Evolutionary conservation across 1,140 invertebrate genomes (phyloP), one percentile per base, ranked within the genome.

Genomic region (Drosophila grimshawi): DNA sequence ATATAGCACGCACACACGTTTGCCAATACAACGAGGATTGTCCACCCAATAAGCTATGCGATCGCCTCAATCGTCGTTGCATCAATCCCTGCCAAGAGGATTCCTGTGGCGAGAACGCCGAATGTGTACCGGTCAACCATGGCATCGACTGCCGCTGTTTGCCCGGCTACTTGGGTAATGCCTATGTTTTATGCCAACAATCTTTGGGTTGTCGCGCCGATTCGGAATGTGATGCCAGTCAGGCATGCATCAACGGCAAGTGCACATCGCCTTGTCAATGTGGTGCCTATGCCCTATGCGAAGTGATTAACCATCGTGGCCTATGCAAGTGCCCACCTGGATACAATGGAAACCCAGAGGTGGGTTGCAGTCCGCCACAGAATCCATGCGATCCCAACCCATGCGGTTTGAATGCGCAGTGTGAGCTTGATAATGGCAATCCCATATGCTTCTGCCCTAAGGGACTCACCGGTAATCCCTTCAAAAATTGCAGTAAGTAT

Each of bases 21-120:
- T 98, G 97, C 83, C 96, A 97, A 88, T 97, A 97, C 90, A 97
- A 97, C 78, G 96, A 97, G 93, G 97, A 98, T 81, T 98, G 97
- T 92, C 96, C 96, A 64, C 95, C 96, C 1, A 94, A 96, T 71
- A 95, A 97, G 77, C 93, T 96, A 2, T 97, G 97, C 89, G 96
- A 97, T 93, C 94, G 96, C 59, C 93, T 97, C 8, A 97, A 97
- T 80, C 94, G 96, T 85, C 94, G 95, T 41, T 98, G 97, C 88
- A 95, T 96, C 49, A 97, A 96, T 93, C 97, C 97, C 30, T 98
- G 97, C 83, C 93, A 94, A 66, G 95, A 96, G 77, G 95, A 96
- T 80, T 95, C 95, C 46, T 98, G 97, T 82, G 97, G 97, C 32
- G 94, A 96, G 32, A 97, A 97, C 89, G 96, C 97, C 1, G 95